These are phyloP conservation scores for Amia ocellicauda DNA, from an alignment of 2,113 vertebrate species.

Conservation along the genomic window DNA sequence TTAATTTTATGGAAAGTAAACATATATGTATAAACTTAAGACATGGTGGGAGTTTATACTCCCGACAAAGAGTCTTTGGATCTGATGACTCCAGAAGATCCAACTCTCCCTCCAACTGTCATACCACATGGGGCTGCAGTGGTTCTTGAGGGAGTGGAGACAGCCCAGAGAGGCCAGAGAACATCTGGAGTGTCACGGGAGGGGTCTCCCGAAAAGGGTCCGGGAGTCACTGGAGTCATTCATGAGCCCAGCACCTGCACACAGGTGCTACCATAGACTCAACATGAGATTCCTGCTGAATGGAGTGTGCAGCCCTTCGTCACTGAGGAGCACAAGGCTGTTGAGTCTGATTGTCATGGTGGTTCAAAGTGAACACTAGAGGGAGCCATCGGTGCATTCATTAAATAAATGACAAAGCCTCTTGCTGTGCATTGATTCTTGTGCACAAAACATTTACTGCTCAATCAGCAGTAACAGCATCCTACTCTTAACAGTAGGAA, in stretches of 20 bases:
- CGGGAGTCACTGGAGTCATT: background rate
- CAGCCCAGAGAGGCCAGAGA: background rate
- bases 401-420: too few species aligned
- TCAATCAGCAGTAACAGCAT: too few species aligned
- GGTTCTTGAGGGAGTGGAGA: background rate
- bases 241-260: background rate
- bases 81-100: background rate
- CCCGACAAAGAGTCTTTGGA: background rate
- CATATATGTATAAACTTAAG: background rate
- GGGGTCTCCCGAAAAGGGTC: background rate
- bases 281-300: background rate
- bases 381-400: too few species aligned
- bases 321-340: background rate
- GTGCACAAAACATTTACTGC: too few species aligned
- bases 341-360: background rate
- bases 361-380: too few species aligned
- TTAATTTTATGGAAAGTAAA: too few species aligned
- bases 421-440: too few species aligned
- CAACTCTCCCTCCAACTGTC: too few species aligned
- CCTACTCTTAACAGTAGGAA: too few species aligned
- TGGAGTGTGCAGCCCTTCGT: background rate
- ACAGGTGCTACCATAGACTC: background rate
- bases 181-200: constrained; percentile 24
- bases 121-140: background rate
- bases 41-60: constrained; percentile 7